Evolutionary conservation across 1,140 invertebrate species (phyloP), one percentile per base, ranked within the genome.

Genomic region (Drosophila ananassae): DNA sequence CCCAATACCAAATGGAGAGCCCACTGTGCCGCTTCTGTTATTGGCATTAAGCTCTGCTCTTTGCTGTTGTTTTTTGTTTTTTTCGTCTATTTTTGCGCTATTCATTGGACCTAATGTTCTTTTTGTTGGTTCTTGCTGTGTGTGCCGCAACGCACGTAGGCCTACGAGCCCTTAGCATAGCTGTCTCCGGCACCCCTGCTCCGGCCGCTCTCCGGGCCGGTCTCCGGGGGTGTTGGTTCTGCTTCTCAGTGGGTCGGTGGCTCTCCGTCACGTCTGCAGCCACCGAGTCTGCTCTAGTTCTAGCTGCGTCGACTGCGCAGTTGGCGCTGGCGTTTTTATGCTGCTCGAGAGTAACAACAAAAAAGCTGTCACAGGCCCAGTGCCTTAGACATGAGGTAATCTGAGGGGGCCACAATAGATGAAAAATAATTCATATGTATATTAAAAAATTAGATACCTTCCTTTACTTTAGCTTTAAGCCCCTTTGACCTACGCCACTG

Each of bases 111-210:
- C 57, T 72, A 68, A 59, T 78, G 58, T 51, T 75, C 39, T 73
- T 56, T 62, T 30, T 50, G 58, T 55, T 17, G 56, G 47, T 76
- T 76, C 73, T 76, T 62, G 64, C 66, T 54, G 47, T 66, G 81
- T 77, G 82, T 87, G 81, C 63, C 77, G 24, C 57, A 44, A 47
- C 59, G 83, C 82, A 85, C 82, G 82, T 85, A 85, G 73, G 73
- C 81, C 24, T 57, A 52, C 13, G 2, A 34, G 34, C 39, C 73
- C 73, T 68, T 76, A 76, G 56, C 63, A 68, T 67, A 25, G 17
- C 37, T 47, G 13, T 17, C 22, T 24, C 12, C 37, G 17, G n/a
- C 28, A 25, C 46, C 28, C 53, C 48, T 51, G 7, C 12, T 39
- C 1, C 28, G 34, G 12, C 12, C 9, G 9, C 12, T 39, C 30